Evolutionary conservation across 2,797 vertebrate species (phyloP).

Genomic region (Acrossocheilus wenchowensis): DNA sequence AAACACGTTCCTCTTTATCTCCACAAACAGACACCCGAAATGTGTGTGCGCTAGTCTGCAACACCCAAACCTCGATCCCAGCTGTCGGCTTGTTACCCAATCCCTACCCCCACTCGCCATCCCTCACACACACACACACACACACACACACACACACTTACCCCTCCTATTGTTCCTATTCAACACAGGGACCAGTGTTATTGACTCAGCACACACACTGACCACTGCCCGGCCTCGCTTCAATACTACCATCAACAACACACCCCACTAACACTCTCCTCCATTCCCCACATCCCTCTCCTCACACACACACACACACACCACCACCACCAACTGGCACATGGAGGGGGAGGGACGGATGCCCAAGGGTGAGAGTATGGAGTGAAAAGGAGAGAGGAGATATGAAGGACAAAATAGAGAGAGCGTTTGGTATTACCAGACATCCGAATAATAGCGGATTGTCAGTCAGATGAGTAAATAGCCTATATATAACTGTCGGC

Average conservation of each 20-base stretch:
- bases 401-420: conserved; percentile 38
- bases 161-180: conserved; percentile 64
- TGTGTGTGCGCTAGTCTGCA: conserved; percentile 29
- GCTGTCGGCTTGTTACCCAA: conserved; percentile 60
- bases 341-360: conserved; percentile 47
- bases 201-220: conserved; percentile 67
- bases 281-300: conserved; percentile 25
- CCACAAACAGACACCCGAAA: conserved; percentile 10
- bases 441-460: conserved; percentile 14
- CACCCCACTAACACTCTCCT: conserved; percentile 41
- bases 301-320: conserved; percentile 21
- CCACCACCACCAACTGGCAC: conserved; percentile 50
- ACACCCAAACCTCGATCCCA: conserved; percentile 54
- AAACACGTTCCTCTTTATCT: conserved; percentile 25
- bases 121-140: conserved; percentile 50
- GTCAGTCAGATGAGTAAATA: conserved; percentile 28
- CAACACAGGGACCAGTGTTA: conserved; percentile 65
- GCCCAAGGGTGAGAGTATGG: conserved; percentile 38
- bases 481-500: conserved; percentile 31
- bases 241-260: conserved; percentile 53
- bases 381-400: conserved; percentile 7
- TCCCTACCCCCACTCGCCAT: conserved; percentile 65
- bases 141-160: conserved; percentile 59
- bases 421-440: conserved; percentile 25
- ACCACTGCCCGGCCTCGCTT: conserved; percentile 61